Conservation (phyloP, 2,888 invertebrate species). For the Mesorhabditis sp. region DNA sequence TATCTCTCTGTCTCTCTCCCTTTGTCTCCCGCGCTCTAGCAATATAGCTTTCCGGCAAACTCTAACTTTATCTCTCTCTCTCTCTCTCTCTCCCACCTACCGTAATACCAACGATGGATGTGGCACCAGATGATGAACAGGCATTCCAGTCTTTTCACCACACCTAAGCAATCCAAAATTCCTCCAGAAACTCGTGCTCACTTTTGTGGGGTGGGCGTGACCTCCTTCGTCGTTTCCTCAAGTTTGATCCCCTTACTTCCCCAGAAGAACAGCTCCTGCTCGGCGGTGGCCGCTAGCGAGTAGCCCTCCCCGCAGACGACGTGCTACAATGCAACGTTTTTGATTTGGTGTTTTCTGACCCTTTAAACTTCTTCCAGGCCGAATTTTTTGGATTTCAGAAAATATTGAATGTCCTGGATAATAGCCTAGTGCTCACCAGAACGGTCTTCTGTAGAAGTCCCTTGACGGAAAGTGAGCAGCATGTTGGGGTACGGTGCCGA, state of each 20-base stretch:
- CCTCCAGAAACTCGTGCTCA: too few species aligned
- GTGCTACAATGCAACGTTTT: constrained; percentile 60
- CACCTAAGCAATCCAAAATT: neutral
- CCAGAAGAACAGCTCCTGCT: constrained; percentile 72
- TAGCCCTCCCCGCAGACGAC: constrained; percentile 69
- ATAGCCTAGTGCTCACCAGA: constrained; percentile 18
- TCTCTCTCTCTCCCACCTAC: neutral
- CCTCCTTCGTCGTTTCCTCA: neutral
- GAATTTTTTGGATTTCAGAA: neutral
- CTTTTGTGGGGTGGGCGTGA: too few species aligned
- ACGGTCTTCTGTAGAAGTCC: constrained; percentile 56
- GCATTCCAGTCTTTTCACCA: neutral
- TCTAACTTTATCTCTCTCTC: neutral
- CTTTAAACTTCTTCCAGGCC: neutral
- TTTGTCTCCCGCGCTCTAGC: neutral
- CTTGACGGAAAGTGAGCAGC: constrained; percentile 61
- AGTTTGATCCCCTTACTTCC: constrained; percentile 59
- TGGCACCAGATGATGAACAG: neutral
- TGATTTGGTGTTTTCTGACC: neutral
- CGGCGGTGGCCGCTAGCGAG: constrained; percentile 69
- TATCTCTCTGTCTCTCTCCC: too few species aligned
- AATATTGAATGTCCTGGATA: neutral
- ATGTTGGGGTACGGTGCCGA: constrained; percentile 52
- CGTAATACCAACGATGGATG: neutral
- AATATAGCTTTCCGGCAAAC: too few species aligned